Percentiles rank a stretch among this genome's conserved stretches.
These are phyloP conservation scores for Cryptomyrus ogoouensis DNA, from an alignment of 2,113 vertebrate species.

Conservation along the genomic window DNA sequence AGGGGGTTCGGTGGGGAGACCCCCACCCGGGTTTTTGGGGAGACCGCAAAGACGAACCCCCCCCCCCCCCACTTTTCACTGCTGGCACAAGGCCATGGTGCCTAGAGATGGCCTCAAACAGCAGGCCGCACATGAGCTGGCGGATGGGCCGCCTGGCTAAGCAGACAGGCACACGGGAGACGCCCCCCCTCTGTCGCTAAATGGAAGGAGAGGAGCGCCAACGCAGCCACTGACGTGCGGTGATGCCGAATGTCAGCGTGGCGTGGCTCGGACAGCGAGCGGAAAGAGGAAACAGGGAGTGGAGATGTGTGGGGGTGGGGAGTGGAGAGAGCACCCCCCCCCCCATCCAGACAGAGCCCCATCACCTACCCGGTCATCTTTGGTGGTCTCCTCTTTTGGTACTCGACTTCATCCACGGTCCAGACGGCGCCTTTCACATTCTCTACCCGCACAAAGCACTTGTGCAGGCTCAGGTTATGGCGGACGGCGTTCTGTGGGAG, in stretches of 20 bases:
- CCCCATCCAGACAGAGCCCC: not conserved
- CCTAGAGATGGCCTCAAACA: not conserved
- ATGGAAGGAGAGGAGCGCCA: not conserved
- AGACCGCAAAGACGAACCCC: too few relatives aligned
- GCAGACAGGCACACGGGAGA: not conserved
- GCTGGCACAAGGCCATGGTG: not conserved
- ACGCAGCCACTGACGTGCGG: not conserved
- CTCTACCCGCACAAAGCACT: conserved; percentile 98
- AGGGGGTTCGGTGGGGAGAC: too few relatives aligned
- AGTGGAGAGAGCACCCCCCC: not conserved
- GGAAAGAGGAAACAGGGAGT: not conserved
- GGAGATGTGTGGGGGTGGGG: not conserved
- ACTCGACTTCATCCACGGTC: conserved; percentile 97
- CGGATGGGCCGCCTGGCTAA: not conserved
- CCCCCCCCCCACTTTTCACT: not conserved
- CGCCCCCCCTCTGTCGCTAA: not conserved
- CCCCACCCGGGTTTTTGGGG: too few relatives aligned
- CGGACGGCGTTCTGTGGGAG: conserved; percentile 85
- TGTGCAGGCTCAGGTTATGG: conserved; percentile 99
- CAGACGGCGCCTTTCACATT: conserved; percentile 98
- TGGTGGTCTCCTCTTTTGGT: conserved; percentile 99
- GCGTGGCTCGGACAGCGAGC: not conserved
- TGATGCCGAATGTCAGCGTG: not conserved
- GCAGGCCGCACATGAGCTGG: not conserved
- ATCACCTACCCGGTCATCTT: conserved; percentile 93